Evolutionary conservation across 2,113 vertebrate species (phyloP).

Genomic region (Nothobranchius kuhntae): DNA sequence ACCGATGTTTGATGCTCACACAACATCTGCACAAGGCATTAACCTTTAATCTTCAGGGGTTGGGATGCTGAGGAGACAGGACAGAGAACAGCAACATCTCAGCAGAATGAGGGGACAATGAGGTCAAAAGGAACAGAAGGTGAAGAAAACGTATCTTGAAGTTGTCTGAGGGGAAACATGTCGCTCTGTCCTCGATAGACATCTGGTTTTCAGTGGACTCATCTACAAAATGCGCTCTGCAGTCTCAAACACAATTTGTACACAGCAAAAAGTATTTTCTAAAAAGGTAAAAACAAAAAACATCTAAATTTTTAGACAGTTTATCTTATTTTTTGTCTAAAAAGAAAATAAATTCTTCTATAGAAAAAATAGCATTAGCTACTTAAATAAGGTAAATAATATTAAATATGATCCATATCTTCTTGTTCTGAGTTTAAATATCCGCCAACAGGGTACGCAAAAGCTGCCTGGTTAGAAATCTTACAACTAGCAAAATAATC

Average conservation of each 20-base stretch:
- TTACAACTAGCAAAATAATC: too few relatives aligned
- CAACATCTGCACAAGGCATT: conserved; percentile 23
- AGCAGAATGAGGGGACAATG: neutral
- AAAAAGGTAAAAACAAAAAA: too few relatives aligned
- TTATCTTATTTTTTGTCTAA: too few relatives aligned
- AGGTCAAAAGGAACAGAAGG: conserved; percentile 17
- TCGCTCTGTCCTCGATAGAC: neutral
- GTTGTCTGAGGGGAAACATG: conserved; percentile 22
- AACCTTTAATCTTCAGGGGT: conserved; percentile 31
- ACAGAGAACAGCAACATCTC: neutral
- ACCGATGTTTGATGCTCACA: conserved; percentile 51
- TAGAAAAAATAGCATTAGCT: too few relatives aligned
- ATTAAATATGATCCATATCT: too few relatives aligned
- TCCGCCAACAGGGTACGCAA: too few relatives aligned
- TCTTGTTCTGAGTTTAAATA: too few relatives aligned
- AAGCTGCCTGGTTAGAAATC: too few relatives aligned
- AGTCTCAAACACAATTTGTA: conserved; percentile 38
- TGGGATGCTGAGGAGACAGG: conserved; percentile 16
- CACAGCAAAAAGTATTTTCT: too few relatives aligned
- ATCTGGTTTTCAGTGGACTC: conserved; percentile 1
- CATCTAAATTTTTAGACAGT: too few relatives aligned
- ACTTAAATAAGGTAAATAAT: too few relatives aligned
- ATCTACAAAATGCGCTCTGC: conserved; percentile 36
- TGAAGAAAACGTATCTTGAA: conserved; percentile 3
- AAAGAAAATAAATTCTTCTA: too few relatives aligned